A percentile compares a stretch with the other conserved stretches of the same genome.
These are phyloP conservation scores for Tauraco hartlaubi DNA, from an alignment of 2,797 vertebrate species.

Conservation along the genomic window DNA sequence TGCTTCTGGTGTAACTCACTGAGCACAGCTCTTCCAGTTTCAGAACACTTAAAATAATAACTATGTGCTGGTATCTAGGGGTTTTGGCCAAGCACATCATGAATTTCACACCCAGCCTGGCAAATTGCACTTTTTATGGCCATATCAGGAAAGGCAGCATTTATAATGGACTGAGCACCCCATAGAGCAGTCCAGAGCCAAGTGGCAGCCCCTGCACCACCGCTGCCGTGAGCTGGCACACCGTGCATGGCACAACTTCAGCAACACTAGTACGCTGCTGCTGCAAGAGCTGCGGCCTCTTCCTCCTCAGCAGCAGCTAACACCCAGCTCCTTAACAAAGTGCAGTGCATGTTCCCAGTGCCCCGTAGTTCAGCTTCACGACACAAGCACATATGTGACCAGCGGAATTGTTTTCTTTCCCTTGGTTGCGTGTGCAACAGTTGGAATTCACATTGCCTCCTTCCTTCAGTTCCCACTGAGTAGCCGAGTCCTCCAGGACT, in stretches of 20 bases:
- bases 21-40: background rate
- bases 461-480: background rate
- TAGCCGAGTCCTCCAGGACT: background rate
- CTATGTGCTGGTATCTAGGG: background rate
- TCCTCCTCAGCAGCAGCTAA: too few relatives aligned
- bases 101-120: background rate
- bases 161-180: background rate
- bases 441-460: background rate
- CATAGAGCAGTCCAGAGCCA: background rate
- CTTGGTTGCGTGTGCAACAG: accelerated
- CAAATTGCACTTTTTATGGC: background rate
- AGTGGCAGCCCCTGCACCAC: background rate
- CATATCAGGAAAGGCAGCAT: background rate
- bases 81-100: background rate
- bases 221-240: accelerated
- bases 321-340: too few relatives aligned
- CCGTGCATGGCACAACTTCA: background rate
- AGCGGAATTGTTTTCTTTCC: background rate
- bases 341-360: background rate
- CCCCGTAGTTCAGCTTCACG: background rate
- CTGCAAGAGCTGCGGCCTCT: too few relatives aligned
- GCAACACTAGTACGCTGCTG: too few relatives aligned
- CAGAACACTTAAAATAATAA: background rate
- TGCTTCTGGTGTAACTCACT: background rate
- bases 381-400: too few relatives aligned